phyloP scores from a whole-genome alignment of 2,888 invertebrate species.

The Scaptomyza parva region DNA sequence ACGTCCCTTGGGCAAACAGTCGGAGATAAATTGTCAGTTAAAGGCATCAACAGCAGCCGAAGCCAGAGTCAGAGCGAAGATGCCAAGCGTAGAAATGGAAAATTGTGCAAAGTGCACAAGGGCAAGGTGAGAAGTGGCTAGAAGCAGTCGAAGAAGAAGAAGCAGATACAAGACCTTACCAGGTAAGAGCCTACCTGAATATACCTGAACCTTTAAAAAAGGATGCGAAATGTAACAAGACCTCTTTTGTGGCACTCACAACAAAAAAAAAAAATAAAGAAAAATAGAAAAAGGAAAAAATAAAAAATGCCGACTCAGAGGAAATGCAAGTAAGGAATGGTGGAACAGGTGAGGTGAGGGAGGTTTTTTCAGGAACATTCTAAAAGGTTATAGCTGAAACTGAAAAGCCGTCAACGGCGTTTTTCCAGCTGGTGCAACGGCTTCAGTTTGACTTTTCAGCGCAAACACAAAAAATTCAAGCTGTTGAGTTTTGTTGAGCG shows the following conservation, averaged over 20 bases:
- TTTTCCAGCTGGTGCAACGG: no score
- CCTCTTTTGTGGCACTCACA: slow-evolving; percentile 45
- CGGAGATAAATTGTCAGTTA: slow-evolving; percentile 76
- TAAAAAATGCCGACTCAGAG: slow-evolving; percentile 53
- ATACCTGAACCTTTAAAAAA: slow-evolving; percentile 30
- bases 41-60: slow-evolving; percentile 41
- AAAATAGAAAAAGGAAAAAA: no score
- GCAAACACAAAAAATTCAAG: slow-evolving; percentile 21
- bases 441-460: slow-evolving; percentile 59
- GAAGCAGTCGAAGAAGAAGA: slow-evolving; percentile 8
- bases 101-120: slow-evolving; percentile 71
- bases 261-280: neutral
- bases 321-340: slow-evolving; percentile 56
- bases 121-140: slow-evolving; percentile 55
- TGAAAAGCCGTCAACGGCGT: slow-evolving; percentile 15
- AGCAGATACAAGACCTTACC: slow-evolving; percentile 14
- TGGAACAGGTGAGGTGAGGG: neutral
- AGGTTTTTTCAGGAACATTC: neutral
- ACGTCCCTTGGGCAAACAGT: slow-evolving; percentile 64
- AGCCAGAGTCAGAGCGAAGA: slow-evolving; percentile 30
- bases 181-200: slow-evolving; percentile 37
- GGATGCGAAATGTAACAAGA: slow-evolving; percentile 64
- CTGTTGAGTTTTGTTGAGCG: slow-evolving; percentile 49
- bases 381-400: slow-evolving; percentile 12
- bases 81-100: slow-evolving; percentile 45